A percentile compares a stretch with the other conserved stretches of the same genome.
These are phyloP conservation scores for Druon quercuslanigerum DNA, from an alignment of 1,140 invertebrate species.

Conservation along the genomic window DNA sequence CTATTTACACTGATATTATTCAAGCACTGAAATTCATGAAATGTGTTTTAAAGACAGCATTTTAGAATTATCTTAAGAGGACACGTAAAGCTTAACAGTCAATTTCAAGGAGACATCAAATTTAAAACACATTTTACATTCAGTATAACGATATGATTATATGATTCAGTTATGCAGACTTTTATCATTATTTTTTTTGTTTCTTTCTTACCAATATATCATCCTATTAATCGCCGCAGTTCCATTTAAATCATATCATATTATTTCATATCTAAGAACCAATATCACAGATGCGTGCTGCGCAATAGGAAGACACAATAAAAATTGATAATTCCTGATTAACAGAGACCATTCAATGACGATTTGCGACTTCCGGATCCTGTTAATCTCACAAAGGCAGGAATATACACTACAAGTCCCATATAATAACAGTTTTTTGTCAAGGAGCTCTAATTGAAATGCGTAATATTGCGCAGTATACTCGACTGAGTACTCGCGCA, in stretches of 20 bases:
- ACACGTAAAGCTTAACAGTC: not conserved
- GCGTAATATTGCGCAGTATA: too few species aligned
- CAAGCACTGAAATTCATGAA: not conserved
- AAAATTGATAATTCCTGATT: not conserved
- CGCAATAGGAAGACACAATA: conserved; percentile 66
- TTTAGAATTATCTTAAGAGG: not conserved
- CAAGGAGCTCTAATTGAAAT: too few species aligned
- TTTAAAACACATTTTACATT: conserved; percentile 12
- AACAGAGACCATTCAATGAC: conserved; percentile 13
- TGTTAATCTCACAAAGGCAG: not conserved
- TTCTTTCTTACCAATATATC: conserved; percentile 11
- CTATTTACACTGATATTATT: too few species aligned
- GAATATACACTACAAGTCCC: not conserved
- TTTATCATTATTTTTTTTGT: conserved; percentile 16
- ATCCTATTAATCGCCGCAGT: not conserved
- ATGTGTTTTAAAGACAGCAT: not conserved
- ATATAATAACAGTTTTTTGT: too few species aligned
- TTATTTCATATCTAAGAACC: not conserved
- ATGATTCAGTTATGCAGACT: not conserved
- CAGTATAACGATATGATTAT: not conserved
- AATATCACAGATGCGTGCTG: conserved; percentile 67
- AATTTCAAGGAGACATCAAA: not conserved
- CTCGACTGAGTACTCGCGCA: too few species aligned
- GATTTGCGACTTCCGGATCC: not conserved
- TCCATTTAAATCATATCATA: not conserved